Percentiles rank a stretch among this genome's conserved stretches.
phyloP scores from a whole-genome alignment of 2,888 invertebrate species.

The Parthenolecanium corni region DNA sequence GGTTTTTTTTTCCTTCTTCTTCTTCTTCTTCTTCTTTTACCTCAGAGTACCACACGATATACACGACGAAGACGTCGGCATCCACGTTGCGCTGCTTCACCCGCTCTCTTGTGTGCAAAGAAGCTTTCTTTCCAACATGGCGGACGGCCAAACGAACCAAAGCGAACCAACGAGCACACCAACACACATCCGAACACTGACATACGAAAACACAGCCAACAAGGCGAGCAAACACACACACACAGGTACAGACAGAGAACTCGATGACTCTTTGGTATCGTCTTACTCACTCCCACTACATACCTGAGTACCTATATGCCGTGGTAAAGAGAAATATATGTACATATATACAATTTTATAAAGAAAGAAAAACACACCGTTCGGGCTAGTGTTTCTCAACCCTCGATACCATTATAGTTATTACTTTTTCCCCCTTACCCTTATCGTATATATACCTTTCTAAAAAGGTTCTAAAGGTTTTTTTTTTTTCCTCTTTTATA shows the following conservation, averaged over 20 bases:
- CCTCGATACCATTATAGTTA: slow-evolving; percentile 5
- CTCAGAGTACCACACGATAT: slow-evolving; percentile 16
- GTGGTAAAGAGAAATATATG: no score
- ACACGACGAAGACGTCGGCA: slow-evolving; percentile 21
- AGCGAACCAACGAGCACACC: slow-evolving; percentile 13
- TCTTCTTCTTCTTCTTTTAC: no score
- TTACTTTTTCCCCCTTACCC: background rate
- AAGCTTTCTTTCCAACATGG: slow-evolving; percentile 28
- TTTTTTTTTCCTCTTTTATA: background rate
- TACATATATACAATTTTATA: no score
- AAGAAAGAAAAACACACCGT: background rate
- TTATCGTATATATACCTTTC: background rate
- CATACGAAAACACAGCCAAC: no score
- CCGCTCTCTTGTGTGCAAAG: slow-evolving; percentile 24
- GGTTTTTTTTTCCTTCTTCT: background rate
- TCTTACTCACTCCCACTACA: slow-evolving; percentile 24
- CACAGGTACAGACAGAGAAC: no score
- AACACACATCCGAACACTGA: no score
- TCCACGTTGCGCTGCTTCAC: slow-evolving; percentile 19
- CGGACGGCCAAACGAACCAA: slow-evolving; percentile 26
- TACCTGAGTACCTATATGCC: no score
- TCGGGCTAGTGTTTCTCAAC: slow-evolving; percentile 25
- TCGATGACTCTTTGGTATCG: background rate
- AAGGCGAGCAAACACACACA: no score
- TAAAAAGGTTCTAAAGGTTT: background rate